Conservation (phyloP, 1,140 invertebrate genomes). For the Papilio helenus region DNA sequence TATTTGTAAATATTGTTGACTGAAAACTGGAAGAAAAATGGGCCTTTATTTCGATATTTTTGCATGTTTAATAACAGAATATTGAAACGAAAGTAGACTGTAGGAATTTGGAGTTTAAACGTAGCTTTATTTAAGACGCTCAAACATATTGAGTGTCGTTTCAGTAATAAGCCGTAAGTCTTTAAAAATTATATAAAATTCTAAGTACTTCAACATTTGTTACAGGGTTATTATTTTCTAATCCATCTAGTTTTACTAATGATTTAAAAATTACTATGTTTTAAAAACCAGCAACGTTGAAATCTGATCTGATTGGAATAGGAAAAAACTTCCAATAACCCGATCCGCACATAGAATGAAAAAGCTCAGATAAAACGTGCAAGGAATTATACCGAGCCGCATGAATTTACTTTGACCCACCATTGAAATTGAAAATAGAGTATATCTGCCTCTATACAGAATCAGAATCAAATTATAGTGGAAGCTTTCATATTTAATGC, state of each 20-base stretch:
- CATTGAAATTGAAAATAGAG: constrained; percentile 14
- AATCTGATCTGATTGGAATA: constrained; percentile 8
- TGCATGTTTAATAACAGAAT: too few species aligned
- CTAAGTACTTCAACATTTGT: too few species aligned
- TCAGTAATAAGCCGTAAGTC: too few species aligned
- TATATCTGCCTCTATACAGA: not conserved
- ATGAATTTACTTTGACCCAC: constrained; percentile 21
- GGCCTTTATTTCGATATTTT: too few species aligned
- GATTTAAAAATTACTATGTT: not conserved
- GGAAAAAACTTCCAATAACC: not conserved
- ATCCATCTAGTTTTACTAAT: not conserved
- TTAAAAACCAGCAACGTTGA: not conserved
- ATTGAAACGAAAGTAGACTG: too few species aligned
- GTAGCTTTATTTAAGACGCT: too few species aligned
- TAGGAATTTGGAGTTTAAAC: too few species aligned
- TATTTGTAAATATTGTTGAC: too few species aligned
- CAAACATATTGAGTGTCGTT: too few species aligned
- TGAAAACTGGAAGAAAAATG: too few species aligned
- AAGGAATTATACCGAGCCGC: not conserved
- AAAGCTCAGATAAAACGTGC: constrained; percentile 14
- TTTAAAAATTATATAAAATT: too few species aligned
- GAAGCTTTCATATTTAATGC: not conserved
- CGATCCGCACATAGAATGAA: not conserved
- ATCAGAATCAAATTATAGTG: not conserved
- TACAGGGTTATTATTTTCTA: too few species aligned